phyloP scores from a whole-genome alignment of 92 coral and sea anemone species.

The Umimayanthus chanpuru region DNA sequence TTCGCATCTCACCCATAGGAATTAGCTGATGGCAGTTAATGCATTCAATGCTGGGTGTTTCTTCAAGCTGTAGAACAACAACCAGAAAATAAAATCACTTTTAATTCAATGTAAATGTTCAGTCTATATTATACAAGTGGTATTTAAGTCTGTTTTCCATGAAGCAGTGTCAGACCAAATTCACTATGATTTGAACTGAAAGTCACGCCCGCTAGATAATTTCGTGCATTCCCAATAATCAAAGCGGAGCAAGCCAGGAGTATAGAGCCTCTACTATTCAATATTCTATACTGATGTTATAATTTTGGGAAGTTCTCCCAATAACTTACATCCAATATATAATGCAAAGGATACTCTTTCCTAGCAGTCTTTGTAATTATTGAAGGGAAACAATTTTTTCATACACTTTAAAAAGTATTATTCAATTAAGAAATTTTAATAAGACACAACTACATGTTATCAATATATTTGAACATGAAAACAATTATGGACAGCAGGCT shows the following conservation, averaged over 20 bases:
- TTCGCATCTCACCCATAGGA: no score
- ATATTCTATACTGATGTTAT: background rate
- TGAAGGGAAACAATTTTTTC: no score
- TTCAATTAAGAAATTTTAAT: no score
- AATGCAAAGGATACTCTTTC: background rate
- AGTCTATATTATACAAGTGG: conserved; percentile 1
- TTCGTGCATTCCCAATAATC: conserved; percentile 7
- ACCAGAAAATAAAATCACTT: background rate
- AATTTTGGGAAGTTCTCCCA: conserved; percentile 1
- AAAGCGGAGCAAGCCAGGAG: conserved; percentile 11
- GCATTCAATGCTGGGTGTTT: no score
- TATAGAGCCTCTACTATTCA: background rate
- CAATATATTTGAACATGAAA: no score
- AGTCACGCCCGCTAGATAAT: background rate
- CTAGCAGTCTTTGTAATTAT: no score
- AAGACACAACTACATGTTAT: no score
- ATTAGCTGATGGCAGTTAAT: no score
- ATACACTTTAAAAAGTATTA: no score
- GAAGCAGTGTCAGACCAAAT: background rate
- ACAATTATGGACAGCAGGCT: no score
- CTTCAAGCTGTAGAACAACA: no score
- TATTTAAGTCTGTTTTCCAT: background rate
- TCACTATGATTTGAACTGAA: background rate
- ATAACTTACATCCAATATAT: background rate
- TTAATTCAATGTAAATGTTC: no score